These are phyloP conservation scores for Mizuhopecten yessoensis DNA, from an alignment of 1,140 invertebrate species.

Conservation along the genomic window DNA sequence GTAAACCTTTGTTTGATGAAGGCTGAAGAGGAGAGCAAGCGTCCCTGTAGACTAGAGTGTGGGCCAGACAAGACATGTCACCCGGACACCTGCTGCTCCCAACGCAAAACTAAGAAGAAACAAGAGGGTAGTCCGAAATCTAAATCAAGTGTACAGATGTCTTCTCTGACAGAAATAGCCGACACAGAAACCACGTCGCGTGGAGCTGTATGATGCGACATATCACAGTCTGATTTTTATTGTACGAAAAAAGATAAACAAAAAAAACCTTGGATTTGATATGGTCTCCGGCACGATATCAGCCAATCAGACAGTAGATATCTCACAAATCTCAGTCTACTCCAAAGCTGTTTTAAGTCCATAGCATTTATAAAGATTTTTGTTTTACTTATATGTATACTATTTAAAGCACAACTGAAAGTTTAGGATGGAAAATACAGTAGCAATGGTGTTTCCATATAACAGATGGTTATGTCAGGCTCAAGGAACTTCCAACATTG, in stretches of 20 bases:
- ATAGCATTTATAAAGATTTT: neutral
- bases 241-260: neutral
- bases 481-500: no score
- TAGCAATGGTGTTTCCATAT: no score
- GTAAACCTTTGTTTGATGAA: conserved; percentile 46
- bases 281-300: neutral
- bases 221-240: neutral
- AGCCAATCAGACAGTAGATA: neutral
- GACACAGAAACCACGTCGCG: neutral
- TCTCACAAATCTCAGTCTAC: no score
- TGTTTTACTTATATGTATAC: no score
- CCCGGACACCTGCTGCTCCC: conserved; percentile 75
- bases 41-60: conserved; percentile 75
- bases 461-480: no score
- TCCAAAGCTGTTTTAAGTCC: neutral
- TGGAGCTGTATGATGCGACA: neutral
- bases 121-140: neutral
- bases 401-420: no score
- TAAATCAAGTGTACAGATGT: neutral
- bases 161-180: neutral
- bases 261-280: no score
- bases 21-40: conserved; percentile 39
- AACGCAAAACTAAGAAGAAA: conserved; percentile 44
- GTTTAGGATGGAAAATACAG: no score
- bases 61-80: conserved; percentile 78